A percentile compares a stretch with the other conserved stretches of the same genome.
Conservation (phyloP, 2,113 vertebrate genomes). For the Arvicanthis niloticus region DNA sequence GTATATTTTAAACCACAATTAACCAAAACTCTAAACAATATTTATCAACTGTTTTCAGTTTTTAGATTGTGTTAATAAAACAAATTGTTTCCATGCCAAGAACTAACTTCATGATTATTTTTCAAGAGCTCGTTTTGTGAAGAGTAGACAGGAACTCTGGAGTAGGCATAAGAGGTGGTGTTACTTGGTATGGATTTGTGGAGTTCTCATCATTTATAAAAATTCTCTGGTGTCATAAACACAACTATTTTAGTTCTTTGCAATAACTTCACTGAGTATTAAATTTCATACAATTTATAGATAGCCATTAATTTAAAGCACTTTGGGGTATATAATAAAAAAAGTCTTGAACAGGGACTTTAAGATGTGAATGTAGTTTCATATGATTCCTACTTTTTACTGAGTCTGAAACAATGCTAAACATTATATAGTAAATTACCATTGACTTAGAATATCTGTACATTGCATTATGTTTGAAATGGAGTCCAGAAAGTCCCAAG, state of each 20-base stretch:
- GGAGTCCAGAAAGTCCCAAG: background rate
- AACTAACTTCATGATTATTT: background rate
- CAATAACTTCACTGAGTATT: background rate
- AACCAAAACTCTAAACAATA: background rate
- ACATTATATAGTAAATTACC: background rate
- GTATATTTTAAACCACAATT: background rate
- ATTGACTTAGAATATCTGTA: background rate
- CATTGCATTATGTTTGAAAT: background rate
- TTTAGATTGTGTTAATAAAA: background rate
- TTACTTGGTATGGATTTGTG: accelerated
- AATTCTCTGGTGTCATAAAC: background rate
- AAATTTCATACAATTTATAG: background rate
- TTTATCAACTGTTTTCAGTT: background rate
- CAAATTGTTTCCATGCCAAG: background rate
- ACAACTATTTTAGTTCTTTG: background rate
- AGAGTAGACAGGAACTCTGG: background rate
- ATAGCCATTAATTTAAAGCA: background rate
- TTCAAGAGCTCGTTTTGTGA: background rate
- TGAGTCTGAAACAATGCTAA: background rate
- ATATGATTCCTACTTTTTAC: background rate
- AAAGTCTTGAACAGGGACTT: background rate
- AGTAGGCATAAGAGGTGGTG: accelerated
- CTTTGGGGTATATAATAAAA: conserved; percentile 4
- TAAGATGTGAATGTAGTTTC: background rate
- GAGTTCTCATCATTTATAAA: background rate